Evolutionary conservation across 2,797 vertebrate species (phyloP), one percentile per base, ranked within the genome.

Genomic region (Salarias fasciatus): DNA sequence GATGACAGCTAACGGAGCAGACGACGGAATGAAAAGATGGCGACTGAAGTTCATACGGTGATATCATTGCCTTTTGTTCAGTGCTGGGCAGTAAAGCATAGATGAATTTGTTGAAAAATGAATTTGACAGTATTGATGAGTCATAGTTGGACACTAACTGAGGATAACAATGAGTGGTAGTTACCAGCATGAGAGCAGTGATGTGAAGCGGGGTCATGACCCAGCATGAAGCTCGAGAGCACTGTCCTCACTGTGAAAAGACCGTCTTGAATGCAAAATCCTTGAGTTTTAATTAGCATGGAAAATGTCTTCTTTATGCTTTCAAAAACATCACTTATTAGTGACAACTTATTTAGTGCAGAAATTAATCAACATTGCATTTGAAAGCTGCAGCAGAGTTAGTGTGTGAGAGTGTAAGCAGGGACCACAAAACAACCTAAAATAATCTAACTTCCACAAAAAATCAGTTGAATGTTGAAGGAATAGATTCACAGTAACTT

Each of bases 1-100:
- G 14, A 75, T 88, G 88, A 90, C 88, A 89, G 86, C 83, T 87
- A 91, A 88, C 80, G 76, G 72, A 85, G 70, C 42, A 62, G 73
- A 77, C 69, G 48, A 56, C 63, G 47, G 56, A 47, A 52, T 83
- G 77, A 82, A 85, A 49, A 53, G 65, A 63, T 9, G 44, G 46
- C 69, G 76, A 72, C 66, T 41, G 63, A 78, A 84, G 71, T 87
- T 87, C 81, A 85, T 70, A 50, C 49, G 56, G 48, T 86, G 75
- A 85, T 85, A 81, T 86, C 73, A 84, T 87, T 80, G 75, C 82
- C 79, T 72, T 66, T 85, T 85, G 83, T 85, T 69, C 44, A 1
- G 3, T 76, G 65, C 52, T 43, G 63, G 69, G 83, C 69, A 80
- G 69, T 41, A 74, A 79, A 79, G 79, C 82, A 59, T 75, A 73